Evolutionary conservation across 2,797 vertebrate species (phyloP).

Genomic region (Podargus strigoides): DNA sequence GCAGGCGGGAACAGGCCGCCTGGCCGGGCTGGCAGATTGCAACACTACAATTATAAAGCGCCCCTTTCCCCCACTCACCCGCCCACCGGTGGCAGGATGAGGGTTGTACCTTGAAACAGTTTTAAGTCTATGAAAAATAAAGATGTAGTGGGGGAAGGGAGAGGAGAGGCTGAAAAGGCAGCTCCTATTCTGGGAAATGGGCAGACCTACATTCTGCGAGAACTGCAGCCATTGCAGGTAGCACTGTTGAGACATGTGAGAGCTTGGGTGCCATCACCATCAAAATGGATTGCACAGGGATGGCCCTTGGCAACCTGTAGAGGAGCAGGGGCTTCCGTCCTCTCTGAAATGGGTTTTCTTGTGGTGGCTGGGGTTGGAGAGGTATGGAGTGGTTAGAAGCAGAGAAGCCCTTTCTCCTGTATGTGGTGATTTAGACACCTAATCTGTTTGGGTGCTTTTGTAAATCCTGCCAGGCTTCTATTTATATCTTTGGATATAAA

Average conservation of each 20-base stretch:
- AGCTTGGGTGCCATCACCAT: neutral
- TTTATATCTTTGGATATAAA: slow-evolving; percentile 38
- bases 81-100: slow-evolving; percentile 52
- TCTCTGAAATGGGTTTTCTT: neutral
- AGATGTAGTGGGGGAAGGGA: slow-evolving; percentile 48
- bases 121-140: slow-evolving; percentile 54
- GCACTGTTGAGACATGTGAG: neutral
- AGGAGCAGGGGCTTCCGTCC: neutral
- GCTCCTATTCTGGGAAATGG: slow-evolving; percentile 38
- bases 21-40: slow-evolving; percentile 74
- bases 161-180: slow-evolving; percentile 23
- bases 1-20: slow-evolving; percentile 79
- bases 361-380: slow-evolving; percentile 21
- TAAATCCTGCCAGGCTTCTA: slow-evolving; percentile 35
- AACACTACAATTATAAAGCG: slow-evolving; percentile 76
- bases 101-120: slow-evolving; percentile 54
- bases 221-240: slow-evolving; percentile 1
- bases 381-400: slow-evolving; percentile 1
- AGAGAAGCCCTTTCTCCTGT: slow-evolving; percentile 13
- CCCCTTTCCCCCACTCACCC: slow-evolving; percentile 66
- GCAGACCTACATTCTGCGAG: neutral
- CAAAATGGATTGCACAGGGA: neutral
- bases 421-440: slow-evolving; percentile 1
- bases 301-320: neutral
- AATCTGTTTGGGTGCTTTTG: slow-evolving; percentile 18